Evolutionary conservation across 2,797 vertebrate species (phyloP).

Genomic region (Rhabdomys pumilio): DNA sequence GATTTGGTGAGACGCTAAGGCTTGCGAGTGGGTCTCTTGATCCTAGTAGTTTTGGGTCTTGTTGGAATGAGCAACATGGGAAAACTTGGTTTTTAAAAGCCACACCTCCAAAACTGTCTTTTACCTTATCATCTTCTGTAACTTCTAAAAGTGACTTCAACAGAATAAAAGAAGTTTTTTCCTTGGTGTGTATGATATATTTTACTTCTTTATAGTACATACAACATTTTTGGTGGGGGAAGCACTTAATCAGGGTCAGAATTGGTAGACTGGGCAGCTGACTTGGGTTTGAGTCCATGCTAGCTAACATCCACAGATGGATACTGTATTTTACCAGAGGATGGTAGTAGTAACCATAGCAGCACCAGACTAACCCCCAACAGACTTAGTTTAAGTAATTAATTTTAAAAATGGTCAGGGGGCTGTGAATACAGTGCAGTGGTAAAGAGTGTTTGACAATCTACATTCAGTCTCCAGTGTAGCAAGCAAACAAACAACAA

Average conservation of each 20-base stretch:
- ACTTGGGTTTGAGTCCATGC: slow-evolving; percentile 8
- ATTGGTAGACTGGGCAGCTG: not conserved
- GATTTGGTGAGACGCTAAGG: not conserved
- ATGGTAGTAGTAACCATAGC: not conserved
- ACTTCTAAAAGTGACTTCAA: slow-evolving; percentile 44
- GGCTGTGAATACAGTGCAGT: not conserved
- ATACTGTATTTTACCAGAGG: not conserved
- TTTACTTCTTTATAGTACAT: slow-evolving; percentile 42
- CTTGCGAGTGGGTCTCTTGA: not conserved
- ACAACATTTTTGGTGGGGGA: not conserved
- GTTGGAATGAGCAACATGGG: not conserved
- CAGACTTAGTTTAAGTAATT: not conserved
- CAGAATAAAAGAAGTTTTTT: slow-evolving; percentile 26
- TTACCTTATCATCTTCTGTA: slow-evolving; percentile 44
- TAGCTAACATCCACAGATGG: not conserved
- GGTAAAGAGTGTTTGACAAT: not conserved
- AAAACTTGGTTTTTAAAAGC: not conserved
- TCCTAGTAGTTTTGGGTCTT: not conserved
- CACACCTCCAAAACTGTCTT: not conserved
- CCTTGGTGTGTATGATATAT: not conserved
- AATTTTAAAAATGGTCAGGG: not conserved
- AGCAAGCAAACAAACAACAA: not conserved
- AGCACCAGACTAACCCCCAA: not conserved
- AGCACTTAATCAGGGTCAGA: not conserved
- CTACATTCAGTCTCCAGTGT: not conserved